Percentiles rank a stretch among this genome's conserved stretches.
phyloP scores from a whole-genome alignment of 2,113 vertebrate species.

The Anhinga anhinga region DNA sequence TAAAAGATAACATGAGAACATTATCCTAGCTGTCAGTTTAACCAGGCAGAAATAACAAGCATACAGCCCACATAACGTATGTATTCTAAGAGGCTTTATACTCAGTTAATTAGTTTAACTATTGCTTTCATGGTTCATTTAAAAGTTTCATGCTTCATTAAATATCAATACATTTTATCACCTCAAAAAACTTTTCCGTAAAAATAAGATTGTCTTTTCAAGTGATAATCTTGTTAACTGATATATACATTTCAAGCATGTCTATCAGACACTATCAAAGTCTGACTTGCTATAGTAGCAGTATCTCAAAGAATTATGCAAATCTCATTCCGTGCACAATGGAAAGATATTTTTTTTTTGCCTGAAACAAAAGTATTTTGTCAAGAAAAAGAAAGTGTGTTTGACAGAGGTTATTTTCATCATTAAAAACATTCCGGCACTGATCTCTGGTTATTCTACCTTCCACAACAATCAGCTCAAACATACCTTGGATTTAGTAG shows the following conservation, averaged over 20 bases:
- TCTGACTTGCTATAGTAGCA: constrained; percentile 29
- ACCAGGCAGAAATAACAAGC: constrained; percentile 70
- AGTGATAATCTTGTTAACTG: constrained; percentile 70
- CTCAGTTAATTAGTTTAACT: constrained; percentile 84
- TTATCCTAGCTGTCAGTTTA: constrained; percentile 55
- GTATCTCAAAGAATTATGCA: constrained; percentile 30
- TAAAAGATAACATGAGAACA: constrained; percentile 14
- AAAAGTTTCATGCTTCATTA: constrained; percentile 82
- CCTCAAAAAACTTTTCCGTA: constrained; percentile 56
- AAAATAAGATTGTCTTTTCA: constrained; percentile 63
- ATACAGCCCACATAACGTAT: constrained; percentile 52
- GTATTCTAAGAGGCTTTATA: constrained; percentile 74
- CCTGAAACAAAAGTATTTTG: neutral
- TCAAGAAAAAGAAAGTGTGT: constrained; percentile 19
- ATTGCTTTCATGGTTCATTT: constrained; percentile 78
- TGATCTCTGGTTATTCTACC: neutral
- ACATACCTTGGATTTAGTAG: neutral
- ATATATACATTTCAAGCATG: constrained; percentile 63
- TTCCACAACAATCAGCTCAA: neutral
- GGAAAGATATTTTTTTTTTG: neutral
- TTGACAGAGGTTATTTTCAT: constrained; percentile 34
- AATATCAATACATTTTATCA: constrained; percentile 78
- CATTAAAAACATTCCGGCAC: neutral
- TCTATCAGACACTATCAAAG: constrained; percentile 53
- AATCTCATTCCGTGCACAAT: constrained; percentile 31